Conservation (phyloP, 2,888 invertebrate species). For the Eucera pruinosa region DNA sequence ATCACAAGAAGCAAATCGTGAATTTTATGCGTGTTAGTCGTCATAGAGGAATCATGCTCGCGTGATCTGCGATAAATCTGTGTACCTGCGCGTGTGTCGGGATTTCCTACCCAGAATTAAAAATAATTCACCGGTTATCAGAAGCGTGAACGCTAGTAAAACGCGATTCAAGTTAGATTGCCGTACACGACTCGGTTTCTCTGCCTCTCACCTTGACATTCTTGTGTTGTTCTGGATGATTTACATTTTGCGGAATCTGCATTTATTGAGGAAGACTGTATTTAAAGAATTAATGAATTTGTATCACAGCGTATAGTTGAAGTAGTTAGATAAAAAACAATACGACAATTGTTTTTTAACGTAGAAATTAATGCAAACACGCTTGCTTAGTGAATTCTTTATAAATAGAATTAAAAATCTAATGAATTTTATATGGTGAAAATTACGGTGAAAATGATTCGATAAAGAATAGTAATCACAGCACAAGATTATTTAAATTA, state of each 20-base stretch:
- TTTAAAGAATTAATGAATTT: neutral
- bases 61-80: neutral
- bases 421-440: too few species aligned
- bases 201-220: conserved; percentile 49
- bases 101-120: neutral
- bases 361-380: too few species aligned
- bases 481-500: too few species aligned
- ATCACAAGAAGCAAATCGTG: too few species aligned
- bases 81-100: neutral
- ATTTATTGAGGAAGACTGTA: neutral
- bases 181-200: conserved; percentile 35
- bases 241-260: conserved; percentile 4
- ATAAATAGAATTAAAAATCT: too few species aligned
- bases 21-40: too few species aligned
- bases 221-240: conserved; percentile 10
- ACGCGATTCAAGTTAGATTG: neutral
- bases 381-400: too few species aligned
- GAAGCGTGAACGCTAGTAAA: neutral
- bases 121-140: conserved; percentile 15
- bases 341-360: too few species aligned
- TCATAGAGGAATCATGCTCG: neutral
- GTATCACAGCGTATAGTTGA: too few species aligned
- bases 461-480: too few species aligned
- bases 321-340: too few species aligned
- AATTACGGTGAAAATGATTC: too few species aligned